Conservation (phyloP, 1,140 invertebrate species). For the Eumeta japonica region DNA sequence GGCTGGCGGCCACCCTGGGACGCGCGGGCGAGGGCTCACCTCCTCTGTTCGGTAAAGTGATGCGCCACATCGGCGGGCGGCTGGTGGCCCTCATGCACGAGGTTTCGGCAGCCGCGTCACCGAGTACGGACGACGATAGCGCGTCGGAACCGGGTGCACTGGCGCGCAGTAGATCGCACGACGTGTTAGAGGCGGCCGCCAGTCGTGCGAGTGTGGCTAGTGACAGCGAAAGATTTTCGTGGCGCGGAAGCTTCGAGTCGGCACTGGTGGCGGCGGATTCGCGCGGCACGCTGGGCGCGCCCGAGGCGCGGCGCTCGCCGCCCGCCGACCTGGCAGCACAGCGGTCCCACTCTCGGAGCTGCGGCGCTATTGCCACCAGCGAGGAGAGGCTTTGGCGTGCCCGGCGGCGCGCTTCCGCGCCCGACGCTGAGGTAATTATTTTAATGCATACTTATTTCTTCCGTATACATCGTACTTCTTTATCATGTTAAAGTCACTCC, state of each 20-base stretch:
- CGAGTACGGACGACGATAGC: conserved; percentile 76
- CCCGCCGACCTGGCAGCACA: conserved; percentile 76
- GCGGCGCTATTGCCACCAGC: conserved; percentile 77
- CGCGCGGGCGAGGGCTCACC: conserved; percentile 75
- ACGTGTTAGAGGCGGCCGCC: conserved; percentile 63
- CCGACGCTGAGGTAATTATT: conserved; percentile 41
- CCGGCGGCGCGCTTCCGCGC: conserved; percentile 55
- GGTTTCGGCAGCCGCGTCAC: conserved; percentile 78
- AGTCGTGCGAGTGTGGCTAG: conserved; percentile 73
- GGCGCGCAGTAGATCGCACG: conserved; percentile 71
- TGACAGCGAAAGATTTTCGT: conserved; percentile 85
- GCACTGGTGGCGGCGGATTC: conserved; percentile 80
- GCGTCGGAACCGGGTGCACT: conserved; percentile 60
- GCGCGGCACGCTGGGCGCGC: conserved; percentile 70
- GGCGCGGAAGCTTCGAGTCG: conserved; percentile 87
- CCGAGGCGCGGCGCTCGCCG: conserved; percentile 74
- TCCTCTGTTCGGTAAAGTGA: conserved; percentile 85
- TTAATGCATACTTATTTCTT: neutral
- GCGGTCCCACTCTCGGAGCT: conserved; percentile 75
- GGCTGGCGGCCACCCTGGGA: conserved; percentile 76
- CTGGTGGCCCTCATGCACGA: conserved; percentile 90
- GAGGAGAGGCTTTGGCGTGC: conserved; percentile 52
- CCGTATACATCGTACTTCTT: no score
- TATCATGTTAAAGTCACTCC: no score
- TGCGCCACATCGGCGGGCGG: conserved; percentile 88